Base-by-base conservation (phyloP, 2,113 vertebrate genomes). In the Arizona elegans region DNA sequence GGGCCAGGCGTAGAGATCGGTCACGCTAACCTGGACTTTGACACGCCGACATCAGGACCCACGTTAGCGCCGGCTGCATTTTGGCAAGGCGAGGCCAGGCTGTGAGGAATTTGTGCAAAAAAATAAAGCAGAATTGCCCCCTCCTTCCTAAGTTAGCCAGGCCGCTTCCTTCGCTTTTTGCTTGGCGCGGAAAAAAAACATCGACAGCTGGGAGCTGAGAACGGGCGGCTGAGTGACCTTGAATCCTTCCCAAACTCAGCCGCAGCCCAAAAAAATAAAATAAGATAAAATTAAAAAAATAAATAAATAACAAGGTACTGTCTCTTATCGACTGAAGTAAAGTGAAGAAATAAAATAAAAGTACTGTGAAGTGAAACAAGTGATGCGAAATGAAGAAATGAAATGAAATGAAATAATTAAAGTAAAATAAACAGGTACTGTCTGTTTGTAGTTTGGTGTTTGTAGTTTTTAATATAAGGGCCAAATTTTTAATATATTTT, bases 31-130 rank as follows among this genome's bases (percentile, higher is more conserved):
- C 70, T 75, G 70, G n/a, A 13, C 6, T 75, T 33, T n/a, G 0
- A 2, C 15, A 75, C 0, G 5, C 5, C 0, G 5, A n/a, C 9
- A 3, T 62, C 26, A n/a, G 5, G n/a, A 7, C 5, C 13, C 12
- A 17, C 0, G 29, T 75, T 75, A 33, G 65, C 65, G 1, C 12
- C 4, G 3, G 6, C 13, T n/a, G 11, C 65, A 13, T 65, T 62
- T 62, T 65, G 53, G 53, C 11, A 54, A 54, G 29, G 12, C 65
- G 0, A n/a, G 62, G 26, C 59, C 8, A n/a, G 29, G 65, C 65
- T 15, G 29, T 0, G 5, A 15, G 33, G 13, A 75, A 75, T 33
- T n/a, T 75, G 29, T 15, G 65, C 13, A 58, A 58, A 58, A 47
- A 8, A 75, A 33, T 33, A 33, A 33, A 75, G n/a, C n/a, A 17